A percentile compares a stretch with the other conserved stretches of the same genome.
Evolutionary conservation across 2,797 vertebrate species (phyloP).

Genomic region (Hydrocynus forskahlii): DNA sequence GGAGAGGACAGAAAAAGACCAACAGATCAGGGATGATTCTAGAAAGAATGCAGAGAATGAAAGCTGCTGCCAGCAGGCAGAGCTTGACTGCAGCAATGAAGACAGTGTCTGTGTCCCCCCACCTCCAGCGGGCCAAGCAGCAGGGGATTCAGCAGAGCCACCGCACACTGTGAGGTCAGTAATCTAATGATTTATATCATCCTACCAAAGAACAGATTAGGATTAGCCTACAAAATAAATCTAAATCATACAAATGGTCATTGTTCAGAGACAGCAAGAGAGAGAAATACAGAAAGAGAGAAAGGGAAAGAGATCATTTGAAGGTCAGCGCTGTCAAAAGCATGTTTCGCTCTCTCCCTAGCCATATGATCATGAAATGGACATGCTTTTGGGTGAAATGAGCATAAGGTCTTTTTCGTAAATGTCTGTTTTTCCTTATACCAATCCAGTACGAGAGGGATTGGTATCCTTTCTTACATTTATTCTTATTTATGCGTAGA

Average conservation of each 20-base stretch:
- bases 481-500: neutral
- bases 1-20: conserved; percentile 54
- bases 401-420: neutral
- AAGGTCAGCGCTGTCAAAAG: conserved; percentile 2
- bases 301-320: neutral
- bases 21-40: conserved; percentile 52
- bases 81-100: conserved; percentile 18
- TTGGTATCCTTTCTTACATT: neutral
- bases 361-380: conserved; percentile 1
- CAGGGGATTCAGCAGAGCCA: conserved; percentile 56
- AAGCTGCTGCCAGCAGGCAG: conserved; percentile 16
- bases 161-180: conserved; percentile 62
- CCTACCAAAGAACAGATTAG: conserved; percentile 13
- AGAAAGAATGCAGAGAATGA: conserved; percentile 60
- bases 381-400: neutral
- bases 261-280: neutral
- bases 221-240: conserved; percentile 16
- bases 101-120: neutral
- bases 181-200: conserved; percentile 27
- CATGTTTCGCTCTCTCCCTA: neutral
- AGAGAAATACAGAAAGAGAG: neutral
- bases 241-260: neutral
- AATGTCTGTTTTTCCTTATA: too few relatives aligned
- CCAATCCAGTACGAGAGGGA: neutral
- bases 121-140: conserved; percentile 34